Evolutionary conservation across 2,113 vertebrate genomes (phyloP), one percentile per base, ranked within the genome.

Genomic region (Lophura nycthemera): DNA sequence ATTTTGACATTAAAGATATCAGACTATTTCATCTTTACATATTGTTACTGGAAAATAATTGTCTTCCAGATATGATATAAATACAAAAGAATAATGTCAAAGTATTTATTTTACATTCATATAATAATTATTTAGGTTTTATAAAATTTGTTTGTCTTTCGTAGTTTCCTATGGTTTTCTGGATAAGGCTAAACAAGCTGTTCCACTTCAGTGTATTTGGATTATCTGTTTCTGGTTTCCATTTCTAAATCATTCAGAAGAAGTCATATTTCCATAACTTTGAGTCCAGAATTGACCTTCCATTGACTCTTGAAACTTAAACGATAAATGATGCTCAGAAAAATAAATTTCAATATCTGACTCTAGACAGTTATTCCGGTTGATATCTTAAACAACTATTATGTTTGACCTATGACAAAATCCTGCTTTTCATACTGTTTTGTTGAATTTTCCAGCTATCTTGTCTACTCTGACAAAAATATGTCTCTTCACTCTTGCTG

Each of bases 381-480:
- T 3, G 5, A 8, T 47, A 80, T 70, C 59, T 59, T 84, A 90
- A 69, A 56, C 8, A 86, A 71, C 11, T 8, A 76, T 83, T 42
- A 60, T 5, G 14, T 74, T 83, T 90, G 59, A 8, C 19, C 87
- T 72, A 65, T 86, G 63, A 48, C 8, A 86, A 52, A 70, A 74
- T 15, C 36, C 70, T 47, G 27, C 86, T 50, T 75, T 63, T 84
- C 40, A 52, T 43, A 59, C 4, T 67, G 15, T 21, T 94, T 79
- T 72, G 17, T 48, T 89, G 59, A 91, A 17, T 80, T 94, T 80
- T 32, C n/a, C n/a, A 91, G 11, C 14, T 47, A 60, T 11, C 9
- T 72, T 83, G 11, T 89, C 17, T 25, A 12, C 16, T 82, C 16
- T 95, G 59, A 56, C 73, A 96, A 88, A 89, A 91, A 78, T 72